Base-by-base conservation (phyloP, 2,113 vertebrate species). In the Semicossyphus pulcher region DNA sequence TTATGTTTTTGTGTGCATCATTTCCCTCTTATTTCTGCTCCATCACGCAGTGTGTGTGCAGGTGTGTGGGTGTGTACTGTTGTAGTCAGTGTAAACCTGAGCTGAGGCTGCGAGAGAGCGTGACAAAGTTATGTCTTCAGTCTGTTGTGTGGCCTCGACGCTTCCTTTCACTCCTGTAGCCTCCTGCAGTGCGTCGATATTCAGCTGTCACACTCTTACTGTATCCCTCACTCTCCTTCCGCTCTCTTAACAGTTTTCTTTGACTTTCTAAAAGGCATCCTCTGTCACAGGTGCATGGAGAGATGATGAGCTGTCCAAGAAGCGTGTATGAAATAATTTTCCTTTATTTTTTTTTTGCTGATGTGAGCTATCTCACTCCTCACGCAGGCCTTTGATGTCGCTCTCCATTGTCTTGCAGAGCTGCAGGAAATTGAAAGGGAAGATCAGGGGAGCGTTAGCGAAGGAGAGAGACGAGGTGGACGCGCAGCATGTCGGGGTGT, bases 341-440 rank as follows among this genome's bases (percentile, higher is more conserved):
- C 32, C 4, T 41, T 65, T 58, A 66, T 73, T 11, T 76, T 41
- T 65, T 58, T 69, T 73, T 11, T 76, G 85, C 81, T 77, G 78
- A 85, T 78, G 79, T 26, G 45, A 86, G 83, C 84, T 39, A 80
- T 84, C 75, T 69, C 42, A 45, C 57, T 64, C 65, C 11, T 61
- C 73, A 67, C 14, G 41, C 59, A 41, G 81, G 76, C 63, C 69
- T 91, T 88, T 88, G 90, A 86, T 85, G 86, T 71, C 25, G 66
- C 68, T 32, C 69, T 60, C 69, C 66, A 81, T 92, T 92, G 86
- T 92, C 88, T 88, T 84, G 84, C 53, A 18, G 79, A 79, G 86
- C 78, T 72, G 78, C 88, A 90, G 91, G 89, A 92, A 91, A 92
- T 92, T 90, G 89, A 90, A 90, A 88, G 80, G 31, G 64, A 82